A percentile compares a stretch with the other conserved stretches of the same genome.
Conservation (phyloP, 2,113 vertebrate species). For the Hirundichthys speculiger region DNA sequence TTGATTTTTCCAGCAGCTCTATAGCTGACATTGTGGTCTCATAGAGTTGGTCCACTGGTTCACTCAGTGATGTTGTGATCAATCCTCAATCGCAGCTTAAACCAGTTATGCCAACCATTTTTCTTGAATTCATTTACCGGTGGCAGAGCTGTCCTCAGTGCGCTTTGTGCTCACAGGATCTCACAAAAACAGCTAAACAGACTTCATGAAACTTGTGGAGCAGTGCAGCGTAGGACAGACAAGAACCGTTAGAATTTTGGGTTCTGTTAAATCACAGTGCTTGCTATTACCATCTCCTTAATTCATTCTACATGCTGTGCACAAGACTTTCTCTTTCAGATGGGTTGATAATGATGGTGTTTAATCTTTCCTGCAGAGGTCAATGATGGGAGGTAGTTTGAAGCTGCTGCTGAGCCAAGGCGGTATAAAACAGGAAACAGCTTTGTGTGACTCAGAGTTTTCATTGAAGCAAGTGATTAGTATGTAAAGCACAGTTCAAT, state of each 20-base stretch:
- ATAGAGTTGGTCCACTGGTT: no score
- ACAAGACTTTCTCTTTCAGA: constrained; percentile 10
- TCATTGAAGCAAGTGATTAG: no score
- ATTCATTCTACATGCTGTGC: neutral
- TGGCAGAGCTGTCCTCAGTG: neutral
- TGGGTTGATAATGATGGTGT: constrained; percentile 44
- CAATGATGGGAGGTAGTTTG: constrained; percentile 4
- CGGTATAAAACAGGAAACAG: no score
- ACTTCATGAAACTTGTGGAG: neutral
- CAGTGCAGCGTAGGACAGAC: neutral
- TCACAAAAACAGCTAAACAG: neutral
- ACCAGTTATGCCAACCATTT: neutral
- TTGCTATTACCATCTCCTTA: neutral
- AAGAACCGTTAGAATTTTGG: neutral
- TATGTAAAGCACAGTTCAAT: no score
- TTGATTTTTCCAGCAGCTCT: no score
- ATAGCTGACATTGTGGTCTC: no score
- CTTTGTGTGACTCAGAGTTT: no score
- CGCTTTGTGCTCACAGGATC: neutral
- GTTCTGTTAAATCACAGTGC: neutral
- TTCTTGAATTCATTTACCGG: neutral
- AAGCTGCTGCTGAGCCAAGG: neutral
- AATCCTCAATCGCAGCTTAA: neutral
- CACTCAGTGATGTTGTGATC: no score
- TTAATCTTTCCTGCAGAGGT: constrained; percentile 21